phyloP scores from a whole-genome alignment of 2,888 invertebrate species.

The Cosmia pyralina region DNA sequence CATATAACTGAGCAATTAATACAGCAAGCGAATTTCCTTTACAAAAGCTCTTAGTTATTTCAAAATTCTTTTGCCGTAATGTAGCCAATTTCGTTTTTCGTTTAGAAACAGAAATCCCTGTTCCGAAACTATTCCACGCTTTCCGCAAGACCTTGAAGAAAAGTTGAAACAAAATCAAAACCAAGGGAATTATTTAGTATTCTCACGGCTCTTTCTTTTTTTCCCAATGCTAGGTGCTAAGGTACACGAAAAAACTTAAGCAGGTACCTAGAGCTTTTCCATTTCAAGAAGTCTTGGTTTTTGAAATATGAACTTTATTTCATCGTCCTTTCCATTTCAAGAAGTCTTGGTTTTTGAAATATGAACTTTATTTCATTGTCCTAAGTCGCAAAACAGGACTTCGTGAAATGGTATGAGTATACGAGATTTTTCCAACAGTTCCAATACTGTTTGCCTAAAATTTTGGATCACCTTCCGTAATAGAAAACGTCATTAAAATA shows the following conservation, averaged over 20 bases:
- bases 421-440: background rate
- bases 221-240: background rate
- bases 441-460: background rate
- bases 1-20: background rate
- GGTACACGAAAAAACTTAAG: background rate
- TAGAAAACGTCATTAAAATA: conserved; percentile 28
- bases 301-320: background rate
- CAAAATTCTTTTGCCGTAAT: conserved; percentile 35
- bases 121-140: conserved; percentile 43
- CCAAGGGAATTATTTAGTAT: conserved; percentile 35
- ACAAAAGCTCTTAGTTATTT: conserved; percentile 22
- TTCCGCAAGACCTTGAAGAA: conserved; percentile 16
- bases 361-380: background rate
- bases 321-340: background rate
- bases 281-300: background rate
- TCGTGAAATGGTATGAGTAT: background rate
- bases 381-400: background rate
- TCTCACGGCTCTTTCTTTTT: conserved; percentile 1
- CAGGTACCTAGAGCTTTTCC: background rate
- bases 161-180: conserved; percentile 43
- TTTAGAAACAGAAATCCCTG: conserved; percentile 22
- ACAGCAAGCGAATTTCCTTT: background rate
- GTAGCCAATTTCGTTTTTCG: conserved; percentile 42
- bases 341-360: background rate
- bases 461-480: background rate